Evolutionary conservation across 1,140 invertebrate species (phyloP), one percentile per base, ranked within the genome.

Genomic region (Yoshiicerus persimilis): DNA sequence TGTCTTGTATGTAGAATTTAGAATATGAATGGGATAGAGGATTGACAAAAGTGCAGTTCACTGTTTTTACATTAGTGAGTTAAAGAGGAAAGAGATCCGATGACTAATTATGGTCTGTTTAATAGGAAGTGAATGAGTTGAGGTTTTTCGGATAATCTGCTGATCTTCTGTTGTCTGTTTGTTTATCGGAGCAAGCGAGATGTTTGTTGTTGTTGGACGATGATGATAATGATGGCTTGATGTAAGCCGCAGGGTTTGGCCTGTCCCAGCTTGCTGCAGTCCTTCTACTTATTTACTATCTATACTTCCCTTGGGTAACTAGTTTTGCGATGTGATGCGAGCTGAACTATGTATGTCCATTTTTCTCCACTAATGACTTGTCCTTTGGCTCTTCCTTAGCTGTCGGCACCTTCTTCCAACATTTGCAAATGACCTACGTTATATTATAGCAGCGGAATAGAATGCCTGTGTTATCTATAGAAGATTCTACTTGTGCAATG

Each of bases 41-140:
- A 30, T 27, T 27, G 30, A 70, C 25, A 70, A 56, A 56, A 56
- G 25, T 30, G 66, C 66, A 27, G 66, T 70, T 70, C 75, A 36
- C 13, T 80, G 75, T 80, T 80, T 80, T 80, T 80, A 80, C 38
- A 80, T 80, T 38, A 36, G 34, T 16, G 34, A 75, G 27, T 11
- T 10, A 34, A 34, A 80, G 75, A 80, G 75, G 32, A 80, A 80
- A 36, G 32, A 80, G 75, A 80, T 80, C 34, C 34, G 75, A 80
- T 80, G 75, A 80, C 75, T 80, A 80, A 80, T 80, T 80, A 80
- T 80, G 75, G 75, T 80, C 34, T 80, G 75, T 80, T 80, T 80
- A 80, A 80, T 80, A 80, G 75, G 75, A 80, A 80, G 75, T 80
- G 75, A 80, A 80, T 80, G 75, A 80, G 75, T 80, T 80, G 75